phyloP scores from a whole-genome alignment of 2,888 invertebrate species.

The Parasteatoda lunata region DNA sequence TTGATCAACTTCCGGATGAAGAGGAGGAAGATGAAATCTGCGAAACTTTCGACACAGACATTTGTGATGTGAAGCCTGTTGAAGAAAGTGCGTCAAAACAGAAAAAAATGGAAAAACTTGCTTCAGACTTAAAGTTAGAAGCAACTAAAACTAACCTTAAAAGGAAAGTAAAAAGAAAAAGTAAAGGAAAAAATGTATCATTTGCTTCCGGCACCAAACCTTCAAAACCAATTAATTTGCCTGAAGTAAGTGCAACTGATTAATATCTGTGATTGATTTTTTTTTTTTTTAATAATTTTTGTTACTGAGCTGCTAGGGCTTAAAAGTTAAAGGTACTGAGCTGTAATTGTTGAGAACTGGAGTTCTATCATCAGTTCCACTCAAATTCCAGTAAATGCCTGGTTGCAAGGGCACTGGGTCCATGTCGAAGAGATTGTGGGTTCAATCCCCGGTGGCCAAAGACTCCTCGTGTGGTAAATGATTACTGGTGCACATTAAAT shows the following conservation, averaged over 20 bases:
- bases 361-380: too few species aligned
- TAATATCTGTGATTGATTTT: background rate
- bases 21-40: conserved; percentile 11
- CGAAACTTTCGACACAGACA: conserved; percentile 15
- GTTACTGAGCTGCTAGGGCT: background rate
- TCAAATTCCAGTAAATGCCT: too few species aligned
- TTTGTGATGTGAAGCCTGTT: background rate
- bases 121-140: background rate
- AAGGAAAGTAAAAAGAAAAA: conserved; percentile 4
- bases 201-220: conserved; percentile 27
- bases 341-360: too few species aligned
- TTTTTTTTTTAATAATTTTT: background rate
- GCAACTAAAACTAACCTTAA: background rate
- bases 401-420: too few species aligned
- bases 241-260: background rate
- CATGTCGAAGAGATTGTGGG: too few species aligned
- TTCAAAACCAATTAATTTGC: background rate
- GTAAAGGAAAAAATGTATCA: conserved; percentile 28
- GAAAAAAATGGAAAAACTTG: background rate
- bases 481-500: too few species aligned
- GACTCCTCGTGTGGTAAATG: too few species aligned
- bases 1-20: conserved; percentile 33
- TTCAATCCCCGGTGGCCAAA: too few species aligned
- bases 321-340: too few species aligned
- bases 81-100: conserved; percentile 3